phyloP scores from a whole-genome alignment of 30 jellyfish, hydroid and myxozoan species.

The Aurelia aurita complex sp. Pacific region DNA sequence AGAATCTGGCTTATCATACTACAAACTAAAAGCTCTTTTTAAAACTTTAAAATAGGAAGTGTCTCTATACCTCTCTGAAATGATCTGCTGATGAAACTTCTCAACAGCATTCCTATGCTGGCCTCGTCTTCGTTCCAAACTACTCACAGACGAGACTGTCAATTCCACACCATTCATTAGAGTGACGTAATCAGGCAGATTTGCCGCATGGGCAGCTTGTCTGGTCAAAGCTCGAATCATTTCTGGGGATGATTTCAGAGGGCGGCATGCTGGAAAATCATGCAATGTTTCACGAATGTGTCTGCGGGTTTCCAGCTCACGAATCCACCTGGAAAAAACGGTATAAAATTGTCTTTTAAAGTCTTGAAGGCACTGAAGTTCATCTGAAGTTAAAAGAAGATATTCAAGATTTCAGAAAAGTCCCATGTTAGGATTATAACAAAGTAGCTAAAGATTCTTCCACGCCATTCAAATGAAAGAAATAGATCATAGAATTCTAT shows the following conservation, averaged over 20 bases:
- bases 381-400: too few species aligned
- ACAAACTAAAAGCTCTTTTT: too few species aligned
- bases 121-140: constrained; percentile 42
- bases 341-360: too few species aligned
- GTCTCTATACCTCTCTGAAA: constrained; percentile 28
- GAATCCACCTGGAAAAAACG: constrained; percentile 47
- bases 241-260: constrained; percentile 54
- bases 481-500: too few species aligned
- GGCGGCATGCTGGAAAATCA: constrained; percentile 76
- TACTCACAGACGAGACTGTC: constrained; percentile 57
- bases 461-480: too few species aligned
- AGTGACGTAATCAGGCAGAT: constrained; percentile 43
- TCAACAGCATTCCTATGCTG: constrained; percentile 56
- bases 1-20: too few species aligned
- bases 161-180: constrained; percentile 36
- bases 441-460: too few species aligned
- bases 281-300: constrained; percentile 64
- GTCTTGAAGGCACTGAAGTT: too few species aligned
- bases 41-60: too few species aligned
- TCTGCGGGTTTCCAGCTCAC: constrained; percentile 37
- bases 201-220: constrained; percentile 27
- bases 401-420: too few species aligned
- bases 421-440: too few species aligned
- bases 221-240: constrained; percentile 25
- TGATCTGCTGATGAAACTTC: constrained; percentile 39